Percentiles rank a stretch among this genome's conserved stretches.
phyloP scores from a whole-genome alignment of 1,140 invertebrate species.

The Agraylea sexmaculata region DNA sequence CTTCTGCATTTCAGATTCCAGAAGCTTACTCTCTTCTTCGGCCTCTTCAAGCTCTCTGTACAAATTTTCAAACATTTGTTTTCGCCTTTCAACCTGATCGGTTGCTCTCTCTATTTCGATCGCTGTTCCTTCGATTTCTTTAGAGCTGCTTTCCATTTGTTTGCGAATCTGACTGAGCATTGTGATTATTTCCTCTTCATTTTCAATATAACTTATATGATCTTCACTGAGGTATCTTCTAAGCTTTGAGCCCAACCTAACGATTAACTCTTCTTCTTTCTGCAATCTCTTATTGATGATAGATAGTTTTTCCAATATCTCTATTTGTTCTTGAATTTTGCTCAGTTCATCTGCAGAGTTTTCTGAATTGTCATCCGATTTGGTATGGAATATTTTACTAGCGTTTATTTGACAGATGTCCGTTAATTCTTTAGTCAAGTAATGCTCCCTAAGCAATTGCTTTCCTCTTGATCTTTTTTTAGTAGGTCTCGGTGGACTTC shows the following conservation, averaged over 20 bases:
- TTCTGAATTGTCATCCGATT: constrained; percentile 41
- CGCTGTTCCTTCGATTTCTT: constrained; percentile 44
- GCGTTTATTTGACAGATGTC: constrained; percentile 40
- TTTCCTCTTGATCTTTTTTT: constrained; percentile 40
- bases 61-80: constrained; percentile 48
- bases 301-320: constrained; percentile 56
- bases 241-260: constrained; percentile 51
- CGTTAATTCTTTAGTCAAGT: constrained; percentile 39
- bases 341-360: constrained; percentile 37
- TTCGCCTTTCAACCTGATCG: constrained; percentile 47
- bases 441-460: constrained; percentile 38
- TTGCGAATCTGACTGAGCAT: constrained; percentile 39
- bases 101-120: constrained; percentile 56
- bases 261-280: constrained; percentile 54
- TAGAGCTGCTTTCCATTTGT: constrained; percentile 21
- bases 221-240: constrained; percentile 50
- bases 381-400: constrained; percentile 37
- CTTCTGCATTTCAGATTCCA: constrained; percentile 34
- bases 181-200: constrained; percentile 34
- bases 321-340: constrained; percentile 46
- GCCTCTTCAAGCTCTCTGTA: constrained; percentile 50
- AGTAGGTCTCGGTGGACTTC: constrained; percentile 36
- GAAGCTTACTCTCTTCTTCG: constrained; percentile 41
- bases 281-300: constrained; percentile 59
- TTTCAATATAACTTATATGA: constrained; percentile 41